phyloP scores from a whole-genome alignment of 1,140 invertebrate species.

The Anastatus disparis region DNA sequence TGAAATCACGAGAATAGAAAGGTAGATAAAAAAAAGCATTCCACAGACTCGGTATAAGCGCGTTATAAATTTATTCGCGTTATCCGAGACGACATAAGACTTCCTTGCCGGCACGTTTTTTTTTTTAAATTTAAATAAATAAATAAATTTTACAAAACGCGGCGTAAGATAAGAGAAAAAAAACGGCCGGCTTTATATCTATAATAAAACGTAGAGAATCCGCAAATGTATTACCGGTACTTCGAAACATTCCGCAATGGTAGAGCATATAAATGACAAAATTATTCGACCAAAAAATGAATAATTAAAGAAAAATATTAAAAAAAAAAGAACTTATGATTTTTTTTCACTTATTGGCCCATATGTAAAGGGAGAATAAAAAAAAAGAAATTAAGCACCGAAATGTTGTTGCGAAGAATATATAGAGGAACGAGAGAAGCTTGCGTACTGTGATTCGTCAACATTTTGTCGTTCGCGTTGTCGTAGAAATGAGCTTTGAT shows the following conservation, averaged over 20 bases:
- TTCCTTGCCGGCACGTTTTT: conserved; percentile 11
- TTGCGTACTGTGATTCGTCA: not conserved
- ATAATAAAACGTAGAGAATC: not conserved
- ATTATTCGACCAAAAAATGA: conserved; percentile 14
- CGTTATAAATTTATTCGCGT: no score
- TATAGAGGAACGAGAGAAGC: conserved; percentile 8
- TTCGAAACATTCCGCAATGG: conserved; percentile 25
- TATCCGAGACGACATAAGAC: conserved; percentile 19
- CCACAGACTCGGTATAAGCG: not conserved
- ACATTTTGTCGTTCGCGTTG: not conserved
- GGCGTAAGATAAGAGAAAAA: not conserved
- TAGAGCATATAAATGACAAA: not conserved
- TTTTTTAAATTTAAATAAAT: no score
- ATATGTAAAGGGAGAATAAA: not conserved
- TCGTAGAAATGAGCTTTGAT: not conserved
- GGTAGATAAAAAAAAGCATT: not conserved
- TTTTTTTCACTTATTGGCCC: not conserved
- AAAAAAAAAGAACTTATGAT: no score
- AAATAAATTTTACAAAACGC: not conserved
- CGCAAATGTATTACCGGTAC: conserved; percentile 27
- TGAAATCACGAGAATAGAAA: not conserved
- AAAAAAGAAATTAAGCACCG: no score
- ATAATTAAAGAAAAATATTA: not conserved
- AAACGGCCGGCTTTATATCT: not conserved
- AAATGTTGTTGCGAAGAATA: conserved; percentile 1